Evolutionary conservation across 1,140 invertebrate genomes (phyloP), one percentile per base, ranked within the genome.

Genomic region (Drosophila ficusphila): DNA sequence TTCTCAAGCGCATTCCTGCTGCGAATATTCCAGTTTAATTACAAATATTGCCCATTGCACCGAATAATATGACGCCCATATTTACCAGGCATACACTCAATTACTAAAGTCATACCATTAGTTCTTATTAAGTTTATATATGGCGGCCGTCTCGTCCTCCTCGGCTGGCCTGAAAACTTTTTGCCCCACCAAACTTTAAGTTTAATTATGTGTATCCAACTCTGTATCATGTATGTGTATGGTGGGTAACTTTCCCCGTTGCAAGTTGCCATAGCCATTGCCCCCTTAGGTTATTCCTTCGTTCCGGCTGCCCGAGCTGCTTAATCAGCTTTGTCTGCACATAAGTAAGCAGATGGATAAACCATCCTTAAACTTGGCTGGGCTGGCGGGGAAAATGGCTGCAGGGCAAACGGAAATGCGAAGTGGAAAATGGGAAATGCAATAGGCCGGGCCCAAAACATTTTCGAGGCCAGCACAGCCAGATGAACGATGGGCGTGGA

Each of bases 281-380:
- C 23, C 18, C 27, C 9, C 58, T 12, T 23, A 44, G 34, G 54
- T 60, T 60, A 60, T 60, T 51, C 57, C 51, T 29, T 56, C 57
- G 57, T 60, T 60, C 57, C 57, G 51, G 51, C 23, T 60, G 34
- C 57, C 56, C 60, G 56, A 36, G 29, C 60, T 61, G 60, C 56
- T 67, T 62, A 65, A 65, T 65, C 56, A 65, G 57, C 41, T 65
- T 62, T 62, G 56, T 65, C 56, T 65, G 61, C 57, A 67, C 60
- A 65, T 67, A 67, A 67, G 64, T 67, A 52, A 67, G 60, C 60
- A 48, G 64, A 64, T 42, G 47, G 60, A 67, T 67, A 67, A 67
- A 52, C 62, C 44, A 52, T 65, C 62, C 60, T 67, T 65, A 42
- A 65, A 14, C 14, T 49, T 39, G 58, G 12, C 12, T 4, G 19